phyloP scores from a whole-genome alignment of 2,113 vertebrate genomes.

The Paradoxurus hermaphroditus region DNA sequence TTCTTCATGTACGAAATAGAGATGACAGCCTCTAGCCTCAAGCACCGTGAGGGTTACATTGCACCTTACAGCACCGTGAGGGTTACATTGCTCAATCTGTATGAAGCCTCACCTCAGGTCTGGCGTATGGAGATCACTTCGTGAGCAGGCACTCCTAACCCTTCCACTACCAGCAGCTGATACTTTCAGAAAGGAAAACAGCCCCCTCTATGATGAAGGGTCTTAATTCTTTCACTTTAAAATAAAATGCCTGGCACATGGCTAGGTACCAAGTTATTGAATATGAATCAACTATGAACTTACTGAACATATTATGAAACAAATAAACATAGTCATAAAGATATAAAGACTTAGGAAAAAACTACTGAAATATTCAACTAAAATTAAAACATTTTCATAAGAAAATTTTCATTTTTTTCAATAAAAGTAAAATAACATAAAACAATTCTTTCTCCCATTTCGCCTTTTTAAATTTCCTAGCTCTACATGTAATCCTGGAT shows the following conservation, averaged over 20 bases:
- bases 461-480: neutral
- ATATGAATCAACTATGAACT: neutral
- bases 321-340: neutral
- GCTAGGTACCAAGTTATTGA: neutral
- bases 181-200: neutral
- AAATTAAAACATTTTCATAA: conserved; percentile 13
- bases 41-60: neutral
- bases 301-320: neutral
- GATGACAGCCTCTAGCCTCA: neutral
- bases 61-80: neutral
- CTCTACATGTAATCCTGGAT: neutral
- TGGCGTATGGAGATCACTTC: neutral
- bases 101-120: neutral
- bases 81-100: neutral
- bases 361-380: neutral
- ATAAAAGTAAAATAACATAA: neutral
- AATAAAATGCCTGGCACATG: neutral
- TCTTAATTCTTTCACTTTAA: conserved; percentile 13
- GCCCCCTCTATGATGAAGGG: neutral
- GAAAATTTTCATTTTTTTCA: neutral
- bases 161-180: neutral
- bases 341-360: neutral
- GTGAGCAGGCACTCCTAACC: neutral
- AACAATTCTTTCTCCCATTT: neutral
- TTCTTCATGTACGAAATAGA: neutral